Conservation (phyloP, 2,888 invertebrate genomes). For the Drosophila dives region DNA sequence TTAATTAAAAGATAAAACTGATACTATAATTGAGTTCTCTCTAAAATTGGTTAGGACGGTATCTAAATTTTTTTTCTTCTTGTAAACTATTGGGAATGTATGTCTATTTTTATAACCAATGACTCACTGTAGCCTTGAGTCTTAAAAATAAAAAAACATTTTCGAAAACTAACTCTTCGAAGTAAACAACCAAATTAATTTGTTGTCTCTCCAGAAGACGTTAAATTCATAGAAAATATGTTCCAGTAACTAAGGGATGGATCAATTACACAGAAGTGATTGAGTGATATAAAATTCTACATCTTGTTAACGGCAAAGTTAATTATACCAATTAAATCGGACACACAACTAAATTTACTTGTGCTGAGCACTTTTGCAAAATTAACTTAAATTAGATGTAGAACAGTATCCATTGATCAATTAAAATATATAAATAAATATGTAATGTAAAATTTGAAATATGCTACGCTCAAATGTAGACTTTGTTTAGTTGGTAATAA, state of each 20-base stretch:
- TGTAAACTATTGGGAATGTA: not conserved
- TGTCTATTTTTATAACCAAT: not conserved
- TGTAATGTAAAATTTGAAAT: too few relatives aligned
- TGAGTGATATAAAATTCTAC: conserved; percentile 8
- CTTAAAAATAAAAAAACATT: not conserved
- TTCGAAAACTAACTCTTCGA: not conserved
- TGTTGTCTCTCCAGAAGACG: not conserved
- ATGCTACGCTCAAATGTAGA: conserved; percentile 34
- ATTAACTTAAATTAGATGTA: not conserved
- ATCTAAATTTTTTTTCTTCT: not conserved
- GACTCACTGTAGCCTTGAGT: not conserved
- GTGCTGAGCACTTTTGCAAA: too few relatives aligned
- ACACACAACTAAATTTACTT: not conserved
- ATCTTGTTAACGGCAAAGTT: conserved; percentile 1
- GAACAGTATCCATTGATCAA: not conserved
- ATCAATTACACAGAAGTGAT: not conserved
- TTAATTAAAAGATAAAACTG: conserved; percentile 35
- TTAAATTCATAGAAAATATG: not conserved
- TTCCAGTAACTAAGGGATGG: not conserved
- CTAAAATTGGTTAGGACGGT: not conserved
- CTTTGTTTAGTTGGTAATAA: conserved; percentile 1
- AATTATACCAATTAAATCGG: not conserved
- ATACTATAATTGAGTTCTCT: not conserved
- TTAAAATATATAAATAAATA: too few relatives aligned
- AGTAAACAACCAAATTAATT: not conserved